Percentiles rank a stretch among this genome's conserved stretches.
Evolutionary conservation across 2,888 invertebrate species (phyloP).

Genomic region (Podotricha telesiphe): DNA sequence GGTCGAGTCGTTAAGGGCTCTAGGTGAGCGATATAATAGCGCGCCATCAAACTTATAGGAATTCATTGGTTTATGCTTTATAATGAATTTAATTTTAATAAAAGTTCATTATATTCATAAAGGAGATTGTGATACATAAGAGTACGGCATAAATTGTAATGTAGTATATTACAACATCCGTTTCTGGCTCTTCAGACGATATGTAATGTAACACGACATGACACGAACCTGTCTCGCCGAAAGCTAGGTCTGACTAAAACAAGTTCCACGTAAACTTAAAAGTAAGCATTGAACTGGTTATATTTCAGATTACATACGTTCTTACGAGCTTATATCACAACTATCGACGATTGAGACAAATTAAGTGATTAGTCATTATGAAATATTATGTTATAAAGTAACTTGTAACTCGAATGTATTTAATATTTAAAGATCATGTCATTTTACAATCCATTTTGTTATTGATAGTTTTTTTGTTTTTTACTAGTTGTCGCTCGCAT

Average conservation of each 20-base stretch:
- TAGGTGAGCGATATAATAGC: conserved; percentile 1
- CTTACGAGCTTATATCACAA: conserved; percentile 5
- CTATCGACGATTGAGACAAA: conserved; percentile 1
- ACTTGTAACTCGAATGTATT: not conserved
- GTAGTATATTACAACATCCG: conserved; percentile 30
- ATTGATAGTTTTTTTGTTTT: not conserved
- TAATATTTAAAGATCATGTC: not conserved
- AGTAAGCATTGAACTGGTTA: conserved; percentile 28
- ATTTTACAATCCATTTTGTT: not conserved
- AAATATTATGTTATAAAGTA: not conserved
- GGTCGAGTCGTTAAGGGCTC: conserved; percentile 61
- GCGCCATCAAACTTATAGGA: not conserved
- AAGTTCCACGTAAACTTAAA: conserved; percentile 30
- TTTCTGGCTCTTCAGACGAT: conserved; percentile 14
- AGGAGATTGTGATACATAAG: not conserved
- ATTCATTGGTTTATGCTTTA: not conserved
- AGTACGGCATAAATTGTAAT: not conserved
- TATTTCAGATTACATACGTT: conserved; percentile 4
- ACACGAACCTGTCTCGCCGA: conserved; percentile 33
- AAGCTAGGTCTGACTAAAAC: conserved; percentile 31
- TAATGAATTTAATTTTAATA: not conserved
- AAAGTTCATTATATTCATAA: not conserved
- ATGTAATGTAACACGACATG: conserved; percentile 24
- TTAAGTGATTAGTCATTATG: not conserved
- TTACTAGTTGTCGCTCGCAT: not conserved